These are phyloP conservation scores for Pseudopleuronectes americanus DNA, from an alignment of 2,797 vertebrate genomes.

Conservation along the genomic window DNA sequence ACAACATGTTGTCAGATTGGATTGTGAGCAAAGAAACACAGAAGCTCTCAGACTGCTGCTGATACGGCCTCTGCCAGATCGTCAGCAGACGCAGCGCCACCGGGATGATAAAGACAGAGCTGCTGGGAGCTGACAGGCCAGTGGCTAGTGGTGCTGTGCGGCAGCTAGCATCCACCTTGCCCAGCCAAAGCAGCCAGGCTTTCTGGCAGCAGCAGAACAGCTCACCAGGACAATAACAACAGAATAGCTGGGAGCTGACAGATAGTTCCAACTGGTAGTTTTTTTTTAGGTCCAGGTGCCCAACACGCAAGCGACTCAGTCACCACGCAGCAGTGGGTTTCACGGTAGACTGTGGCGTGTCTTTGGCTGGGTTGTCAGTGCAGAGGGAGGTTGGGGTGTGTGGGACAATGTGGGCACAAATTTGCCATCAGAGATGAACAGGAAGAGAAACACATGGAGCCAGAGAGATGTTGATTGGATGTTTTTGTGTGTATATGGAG, in stretches of 20 bases:
- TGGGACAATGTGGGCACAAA: constrained; percentile 38
- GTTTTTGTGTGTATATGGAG: neutral
- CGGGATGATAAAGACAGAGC: constrained; percentile 51
- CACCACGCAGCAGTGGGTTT: constrained; percentile 33
- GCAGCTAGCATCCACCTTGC: constrained; percentile 43
- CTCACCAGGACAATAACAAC: constrained; percentile 59
- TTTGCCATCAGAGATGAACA: constrained; percentile 40
- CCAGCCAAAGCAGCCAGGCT: constrained; percentile 44
- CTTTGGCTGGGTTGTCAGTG: constrained; percentile 42
- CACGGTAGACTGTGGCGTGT: constrained; percentile 33
- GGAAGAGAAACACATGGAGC: neutral
- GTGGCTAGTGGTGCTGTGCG: constrained; percentile 34
- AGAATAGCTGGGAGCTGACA: constrained; percentile 56
- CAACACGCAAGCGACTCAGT: constrained; percentile 29
- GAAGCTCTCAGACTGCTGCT: constrained; percentile 28
- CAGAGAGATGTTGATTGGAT: constrained; percentile 6
- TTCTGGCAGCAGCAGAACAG: constrained; percentile 53
- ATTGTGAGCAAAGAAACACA: constrained; percentile 13
- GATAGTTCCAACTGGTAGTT: constrained; percentile 68
- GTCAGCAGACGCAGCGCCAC: constrained; percentile 26
- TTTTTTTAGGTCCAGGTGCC: constrained; percentile 61
- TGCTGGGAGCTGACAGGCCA: constrained; percentile 56
- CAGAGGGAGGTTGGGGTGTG: constrained; percentile 19
- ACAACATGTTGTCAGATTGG: constrained; percentile 21
- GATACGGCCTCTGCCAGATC: constrained; percentile 55